phyloP scores from a whole-genome alignment of 2,888 invertebrate species.

The Chorisops tibialis region DNA sequence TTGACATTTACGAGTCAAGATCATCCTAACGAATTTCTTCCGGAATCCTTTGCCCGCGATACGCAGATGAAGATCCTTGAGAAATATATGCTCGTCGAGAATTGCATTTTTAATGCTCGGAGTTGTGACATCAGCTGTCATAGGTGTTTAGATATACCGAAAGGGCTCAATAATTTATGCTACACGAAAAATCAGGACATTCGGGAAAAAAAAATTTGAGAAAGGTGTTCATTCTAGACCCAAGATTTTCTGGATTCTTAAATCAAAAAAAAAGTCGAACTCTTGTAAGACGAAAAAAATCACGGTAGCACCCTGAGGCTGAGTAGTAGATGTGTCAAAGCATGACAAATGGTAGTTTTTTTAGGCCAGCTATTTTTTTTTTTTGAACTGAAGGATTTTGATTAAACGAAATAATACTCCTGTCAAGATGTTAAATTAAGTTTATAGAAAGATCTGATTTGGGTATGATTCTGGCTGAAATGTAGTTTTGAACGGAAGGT shows the following conservation, averaged over 20 bases:
- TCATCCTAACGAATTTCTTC: slow-evolving; percentile 19
- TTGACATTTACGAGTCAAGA: slow-evolving; percentile 26
- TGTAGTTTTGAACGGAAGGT: too few species aligned
- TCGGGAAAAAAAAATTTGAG: too few species aligned
- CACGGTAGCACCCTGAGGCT: slow-evolving; percentile 8
- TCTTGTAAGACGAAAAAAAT: background rate
- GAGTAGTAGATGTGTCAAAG: slow-evolving; percentile 11
- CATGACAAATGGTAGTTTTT: slow-evolving; percentile 5
- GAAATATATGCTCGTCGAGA: background rate
- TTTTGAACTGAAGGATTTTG: slow-evolving; percentile 13
- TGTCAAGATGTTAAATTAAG: slow-evolving; percentile 11
- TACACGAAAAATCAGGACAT: background rate
- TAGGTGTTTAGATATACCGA: slow-evolving; percentile 7
- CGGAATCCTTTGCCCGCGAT: background rate
- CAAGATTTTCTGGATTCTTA: too few species aligned
- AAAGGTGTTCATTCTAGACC: too few species aligned
- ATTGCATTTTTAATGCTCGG: background rate
- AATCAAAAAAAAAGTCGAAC: too few species aligned
- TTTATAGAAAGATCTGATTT: background rate
- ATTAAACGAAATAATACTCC: background rate
- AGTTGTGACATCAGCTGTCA: slow-evolving; percentile 26
- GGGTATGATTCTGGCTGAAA: too few species aligned
- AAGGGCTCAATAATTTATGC: slow-evolving; percentile 19
- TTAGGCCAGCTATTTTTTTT: background rate
- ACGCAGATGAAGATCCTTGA: background rate